Base-by-base conservation (phyloP, 2,888 invertebrate species). In the Nephrotoma flavescens region DNA sequence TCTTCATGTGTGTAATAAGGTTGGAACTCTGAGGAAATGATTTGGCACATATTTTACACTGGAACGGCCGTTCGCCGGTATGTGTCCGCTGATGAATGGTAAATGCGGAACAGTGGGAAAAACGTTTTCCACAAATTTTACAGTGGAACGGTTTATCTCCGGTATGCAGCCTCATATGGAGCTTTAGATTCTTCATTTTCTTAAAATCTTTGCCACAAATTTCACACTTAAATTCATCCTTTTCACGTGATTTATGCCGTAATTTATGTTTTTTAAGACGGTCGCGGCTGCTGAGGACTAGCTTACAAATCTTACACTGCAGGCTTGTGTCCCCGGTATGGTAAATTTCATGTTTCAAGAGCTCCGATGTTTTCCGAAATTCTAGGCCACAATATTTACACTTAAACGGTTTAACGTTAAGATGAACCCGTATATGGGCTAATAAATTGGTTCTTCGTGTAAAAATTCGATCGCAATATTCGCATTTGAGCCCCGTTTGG, bases 51-150 rank as follows among this genome's bases (percentile, higher is more conserved):
- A 88, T 89, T 42, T 89, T 89, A 86, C 90, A 90, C 42, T 88
- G 92, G 88, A 92, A 93, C 0, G 93, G 93, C 5, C 93, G 90
- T 88, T 93, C 93, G 0, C 93, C 93, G 0, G 93, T 93, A 86
- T 93, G 93, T 0, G 92, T 93, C 1, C 93, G 89, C 42, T 93
- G 89, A 87, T 90, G 90, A 88, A 92, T 93, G 87, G 92, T 93
- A 12, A 93, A 88, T 0, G 45, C 86, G 47, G 45, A 45, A 45
- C 86, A 45, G 11, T 86, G 86, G 11, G 86, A 86, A 45, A 86
- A 86, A 12, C 45, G 45, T 86, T 86, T 86, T 6, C 47, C 86
- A 47, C 86, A 86, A 31, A 86, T 86, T 47, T 86, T 31, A 52
- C 86, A 86, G 47, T 86, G 86, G 7, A 86, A 86, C 4, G 86